These are phyloP conservation scores for Melanotaenia trifasciata DNA, from an alignment of 2,797 vertebrate species.

Conservation along the genomic window DNA sequence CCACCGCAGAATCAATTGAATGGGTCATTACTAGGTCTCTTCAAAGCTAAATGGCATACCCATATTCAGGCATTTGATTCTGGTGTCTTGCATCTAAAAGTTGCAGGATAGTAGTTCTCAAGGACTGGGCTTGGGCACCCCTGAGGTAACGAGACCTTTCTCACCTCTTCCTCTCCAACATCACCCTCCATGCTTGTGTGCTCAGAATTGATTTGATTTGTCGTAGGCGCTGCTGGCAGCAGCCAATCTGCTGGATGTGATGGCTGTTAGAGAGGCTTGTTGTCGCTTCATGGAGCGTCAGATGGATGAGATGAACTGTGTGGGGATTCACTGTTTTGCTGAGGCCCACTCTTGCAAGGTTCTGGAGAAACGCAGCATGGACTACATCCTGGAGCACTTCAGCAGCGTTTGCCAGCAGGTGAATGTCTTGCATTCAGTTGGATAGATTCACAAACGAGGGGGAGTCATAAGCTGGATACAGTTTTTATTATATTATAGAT, in stretches of 20 bases:
- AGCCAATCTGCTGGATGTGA: conserved; percentile 86
- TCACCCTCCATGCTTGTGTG: accelerated
- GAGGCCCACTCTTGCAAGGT: conserved; percentile 85
- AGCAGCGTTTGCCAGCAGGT: conserved; percentile 83
- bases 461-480: too few species aligned
- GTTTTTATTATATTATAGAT: too few species aligned
- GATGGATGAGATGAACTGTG: conserved; percentile 88
- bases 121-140: too few species aligned
- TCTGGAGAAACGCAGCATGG: conserved; percentile 85
- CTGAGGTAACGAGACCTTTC: conserved; percentile 66
- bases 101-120: too few species aligned
- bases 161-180: too few species aligned
- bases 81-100: too few species aligned
- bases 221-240: conserved; percentile 83
- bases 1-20: too few species aligned
- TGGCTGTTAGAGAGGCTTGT: conserved; percentile 86
- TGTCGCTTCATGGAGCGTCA: conserved; percentile 87
- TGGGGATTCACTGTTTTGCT: conserved; percentile 88
- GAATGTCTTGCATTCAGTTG: conserved; percentile 8
- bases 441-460: too few species aligned
- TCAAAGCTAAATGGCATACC: too few species aligned
- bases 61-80: too few species aligned
- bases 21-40: too few species aligned
- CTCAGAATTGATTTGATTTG: neutral
- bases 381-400: conserved; percentile 86